Evolutionary conservation across 2,797 vertebrate species (phyloP).

Genomic region (Remorina albescens): DNA sequence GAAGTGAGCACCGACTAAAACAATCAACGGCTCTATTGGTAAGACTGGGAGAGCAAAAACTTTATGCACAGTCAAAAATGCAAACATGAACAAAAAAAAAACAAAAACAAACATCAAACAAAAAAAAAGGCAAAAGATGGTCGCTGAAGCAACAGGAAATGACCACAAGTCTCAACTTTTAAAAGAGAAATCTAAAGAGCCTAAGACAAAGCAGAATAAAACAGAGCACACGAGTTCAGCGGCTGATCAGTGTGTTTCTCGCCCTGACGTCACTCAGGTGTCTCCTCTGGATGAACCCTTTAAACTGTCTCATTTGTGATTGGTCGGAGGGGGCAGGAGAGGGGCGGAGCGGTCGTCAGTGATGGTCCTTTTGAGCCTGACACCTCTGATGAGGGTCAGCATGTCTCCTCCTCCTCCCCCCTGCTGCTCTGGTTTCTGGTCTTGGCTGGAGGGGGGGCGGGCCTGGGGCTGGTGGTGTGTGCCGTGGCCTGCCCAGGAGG

Average conservation of each 20-base stretch:
- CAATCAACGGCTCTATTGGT: constrained; percentile 27
- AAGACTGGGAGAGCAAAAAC: constrained; percentile 44
- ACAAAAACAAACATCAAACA: constrained; percentile 18
- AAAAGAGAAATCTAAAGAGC: constrained; percentile 28
- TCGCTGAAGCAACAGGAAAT: constrained; percentile 31
- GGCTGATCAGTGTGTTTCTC: constrained; percentile 16
- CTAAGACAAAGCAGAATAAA: constrained; percentile 47
- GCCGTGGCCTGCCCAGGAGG: constrained; percentile 27
- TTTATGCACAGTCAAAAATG: constrained; percentile 43
- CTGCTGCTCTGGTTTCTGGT: constrained; percentile 25
- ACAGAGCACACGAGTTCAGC: constrained; percentile 39
- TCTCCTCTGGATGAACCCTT: neutral
- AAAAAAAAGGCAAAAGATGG: constrained; percentile 23
- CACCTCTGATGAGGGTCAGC: constrained; percentile 82
- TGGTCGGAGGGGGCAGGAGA: constrained; percentile 71
- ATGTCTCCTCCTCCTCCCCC: constrained; percentile 64
- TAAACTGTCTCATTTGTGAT: constrained; percentile 73
- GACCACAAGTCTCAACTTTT: constrained; percentile 11
- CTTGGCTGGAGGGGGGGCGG: constrained; percentile 34
- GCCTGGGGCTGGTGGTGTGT: constrained; percentile 36
- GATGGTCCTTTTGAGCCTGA: constrained; percentile 82
- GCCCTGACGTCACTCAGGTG: neutral
- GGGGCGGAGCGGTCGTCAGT: constrained; percentile 88
- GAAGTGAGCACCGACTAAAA: constrained; percentile 39
- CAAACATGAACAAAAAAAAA: constrained; percentile 47